phyloP scores from a whole-genome alignment of 2,888 invertebrate genomes.

The Lissonota sp. region DNA sequence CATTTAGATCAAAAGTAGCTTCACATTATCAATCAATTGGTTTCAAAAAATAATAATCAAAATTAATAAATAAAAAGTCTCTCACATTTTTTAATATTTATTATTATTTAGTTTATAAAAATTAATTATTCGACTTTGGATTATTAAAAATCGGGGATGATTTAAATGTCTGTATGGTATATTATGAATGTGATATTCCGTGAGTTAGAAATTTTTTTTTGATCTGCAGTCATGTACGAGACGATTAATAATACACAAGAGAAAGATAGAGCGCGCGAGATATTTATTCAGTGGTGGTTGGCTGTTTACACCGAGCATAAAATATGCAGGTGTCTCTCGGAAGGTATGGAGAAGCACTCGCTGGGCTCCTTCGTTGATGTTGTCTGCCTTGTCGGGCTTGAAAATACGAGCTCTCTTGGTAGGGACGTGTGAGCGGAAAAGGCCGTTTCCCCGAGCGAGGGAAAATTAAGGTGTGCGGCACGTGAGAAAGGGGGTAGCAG shows the following conservation, averaged over 20 bases:
- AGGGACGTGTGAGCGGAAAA: conserved; percentile 57
- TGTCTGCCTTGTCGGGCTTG: conserved; percentile 52
- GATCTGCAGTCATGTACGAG: conserved; percentile 70
- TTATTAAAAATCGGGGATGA: too few relatives aligned
- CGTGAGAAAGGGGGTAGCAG: conserved; percentile 43
- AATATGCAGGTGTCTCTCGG: conserved; percentile 82
- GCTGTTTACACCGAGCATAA: conserved; percentile 80
- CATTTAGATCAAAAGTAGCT: too few relatives aligned
- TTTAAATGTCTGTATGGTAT: too few relatives aligned
- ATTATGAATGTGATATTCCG: too few relatives aligned
- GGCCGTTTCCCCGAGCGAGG: conserved; percentile 65
- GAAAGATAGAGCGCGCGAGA: conserved; percentile 19
- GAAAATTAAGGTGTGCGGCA: conserved; percentile 67
- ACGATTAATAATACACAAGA: conserved; percentile 80
- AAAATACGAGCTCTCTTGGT: conserved; percentile 62
- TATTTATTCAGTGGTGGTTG: conserved; percentile 79
- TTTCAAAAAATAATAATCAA: too few relatives aligned
- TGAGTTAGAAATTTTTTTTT: conserved; percentile 66
- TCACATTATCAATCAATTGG: too few relatives aligned
- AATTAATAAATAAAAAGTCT: too few relatives aligned
- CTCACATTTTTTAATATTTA: too few relatives aligned
- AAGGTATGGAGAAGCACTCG: conserved; percentile 63
- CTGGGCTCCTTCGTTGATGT: conserved; percentile 39
- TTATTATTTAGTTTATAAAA: too few relatives aligned
- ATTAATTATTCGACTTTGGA: too few relatives aligned